phyloP scores from a whole-genome alignment of 2,888 invertebrate species.

The Pycnomerus fuliginosus region DNA sequence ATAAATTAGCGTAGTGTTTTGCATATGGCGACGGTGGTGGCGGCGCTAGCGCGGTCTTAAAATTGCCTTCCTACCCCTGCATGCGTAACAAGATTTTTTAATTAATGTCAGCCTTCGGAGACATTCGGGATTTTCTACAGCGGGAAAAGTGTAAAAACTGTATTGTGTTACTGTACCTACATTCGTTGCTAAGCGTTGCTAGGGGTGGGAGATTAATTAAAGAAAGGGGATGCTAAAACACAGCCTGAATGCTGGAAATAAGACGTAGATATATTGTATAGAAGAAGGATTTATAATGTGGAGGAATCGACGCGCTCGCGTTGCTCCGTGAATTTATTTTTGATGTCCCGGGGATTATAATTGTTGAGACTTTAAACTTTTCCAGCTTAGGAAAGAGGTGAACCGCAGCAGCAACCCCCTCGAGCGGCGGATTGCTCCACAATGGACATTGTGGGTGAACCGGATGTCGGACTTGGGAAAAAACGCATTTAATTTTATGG shows the following conservation, averaged over 20 bases:
- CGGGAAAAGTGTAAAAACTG: conserved; percentile 51
- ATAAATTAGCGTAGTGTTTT: conserved; percentile 43
- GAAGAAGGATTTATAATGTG: conserved; percentile 54
- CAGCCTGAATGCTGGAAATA: conserved; percentile 51
- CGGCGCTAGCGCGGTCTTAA: conserved; percentile 39
- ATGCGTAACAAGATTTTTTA: conserved; percentile 54
- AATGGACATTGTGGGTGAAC: neutral
- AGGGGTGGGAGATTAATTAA: conserved; percentile 54
- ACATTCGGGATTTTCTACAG: conserved; percentile 46
- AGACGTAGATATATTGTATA: conserved; percentile 54
- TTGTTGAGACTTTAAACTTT: conserved; percentile 32
- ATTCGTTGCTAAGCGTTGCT: conserved; percentile 53
- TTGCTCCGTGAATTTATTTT: conserved; percentile 45
- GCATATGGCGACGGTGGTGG: conserved; percentile 44
- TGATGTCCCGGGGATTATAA: conserved; percentile 48
- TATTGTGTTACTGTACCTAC: conserved; percentile 52
- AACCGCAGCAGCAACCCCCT: conserved; percentile 2
- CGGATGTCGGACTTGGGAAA: neutral
- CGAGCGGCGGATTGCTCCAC: neutral
- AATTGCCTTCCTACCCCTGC: conserved; percentile 44
- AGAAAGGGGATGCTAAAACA: conserved; percentile 54
- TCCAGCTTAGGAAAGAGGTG: conserved; percentile 1
- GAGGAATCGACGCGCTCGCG: conserved; percentile 43
- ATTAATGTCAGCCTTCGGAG: conserved; percentile 52
- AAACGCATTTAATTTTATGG: conserved; percentile 21